Evolutionary conservation across 2,113 vertebrate genomes (phyloP), one percentile per base, ranked within the genome.

Genomic region (Nerophis lumbriciformis): DNA sequence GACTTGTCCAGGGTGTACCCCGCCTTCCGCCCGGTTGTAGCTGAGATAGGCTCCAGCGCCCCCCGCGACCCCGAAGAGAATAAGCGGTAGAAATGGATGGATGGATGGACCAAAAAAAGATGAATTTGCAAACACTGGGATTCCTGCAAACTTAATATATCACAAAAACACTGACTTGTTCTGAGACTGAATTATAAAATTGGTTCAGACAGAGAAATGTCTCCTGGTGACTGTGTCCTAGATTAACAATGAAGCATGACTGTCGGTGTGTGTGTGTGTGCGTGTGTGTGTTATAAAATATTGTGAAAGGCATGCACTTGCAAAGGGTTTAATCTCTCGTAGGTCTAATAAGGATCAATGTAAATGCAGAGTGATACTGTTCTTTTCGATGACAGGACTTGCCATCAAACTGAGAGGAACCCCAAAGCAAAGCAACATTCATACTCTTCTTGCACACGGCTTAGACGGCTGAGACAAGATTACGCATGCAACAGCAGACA

Each of bases 281-380:
- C 4, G 15, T n/a, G 42, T 50, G 14, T 50, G 28, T 62, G 73
- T 53, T 36, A 53, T 21, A 57, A 42, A 64, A 21, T 8, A 49
- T 5, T 3, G 47, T 47, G 52, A 61, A 79, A 75, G 36, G 64
- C 69, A 78, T 63, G 61, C 73, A 71, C 77, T 78, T 66, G 57
- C 65, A 48, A 48, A 54, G 69, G 56, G 63, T 77, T 80, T 86
- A 84, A 88, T 86, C 83, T 84, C 78, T 75, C 71, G 16, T 44
- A 19, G 69, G 70, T 73, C 78, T 88, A 88, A 88, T 85, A 83
- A 79, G 84, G 86, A 86, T 88, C 84, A 88, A 86, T 88, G 84
- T 86, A 86, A 86, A 88, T 88, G 78, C 75, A 80, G 75, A 81
- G 75, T 79, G 83, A 86, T 85, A 84, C 73, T 76, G 84, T 83